Percentiles rank a stretch among this genome's conserved stretches.
Conservation (phyloP, 2,113 vertebrate species). For the Oophaga pumilio region DNA sequence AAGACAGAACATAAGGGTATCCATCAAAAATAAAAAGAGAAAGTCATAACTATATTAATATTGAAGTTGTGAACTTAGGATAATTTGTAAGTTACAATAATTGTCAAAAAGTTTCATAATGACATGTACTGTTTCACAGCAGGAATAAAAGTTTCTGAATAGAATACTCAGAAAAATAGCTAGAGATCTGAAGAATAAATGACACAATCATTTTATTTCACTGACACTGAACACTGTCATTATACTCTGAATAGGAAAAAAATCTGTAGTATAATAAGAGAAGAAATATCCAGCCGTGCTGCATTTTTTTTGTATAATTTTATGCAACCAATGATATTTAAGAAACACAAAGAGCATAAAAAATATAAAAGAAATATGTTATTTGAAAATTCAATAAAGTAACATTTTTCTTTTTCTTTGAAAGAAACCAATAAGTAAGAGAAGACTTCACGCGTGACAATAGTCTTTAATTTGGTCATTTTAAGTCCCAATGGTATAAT, state of each 20-base stretch:
- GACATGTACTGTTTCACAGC: background rate
- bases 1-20: background rate
- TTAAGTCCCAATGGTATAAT: conserved; percentile 15
- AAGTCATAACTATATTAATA: background rate
- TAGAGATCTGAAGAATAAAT: conserved; percentile 35
- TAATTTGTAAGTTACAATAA: conserved; percentile 3
- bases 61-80: background rate
- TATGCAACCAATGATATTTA: conserved; percentile 37
- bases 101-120: background rate
- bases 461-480: conserved; percentile 36
- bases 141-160: conserved; percentile 3
- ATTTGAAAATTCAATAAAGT: conserved; percentile 34
- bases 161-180: conserved; percentile 1
- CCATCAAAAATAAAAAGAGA: background rate
- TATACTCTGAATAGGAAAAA: conserved; percentile 42
- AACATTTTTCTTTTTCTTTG: conserved; percentile 6
- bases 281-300: conserved; percentile 37
- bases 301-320: conserved; percentile 26
- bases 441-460: conserved; percentile 25
- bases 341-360: conserved; percentile 27
- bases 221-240: conserved; percentile 46
- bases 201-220: conserved; percentile 41
- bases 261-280: conserved; percentile 22
- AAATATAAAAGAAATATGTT: conserved; percentile 7
- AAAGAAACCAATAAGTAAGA: conserved; percentile 3